Conservation (phyloP, 1,140 invertebrate species). For the Cryptotermes secundus region DNA sequence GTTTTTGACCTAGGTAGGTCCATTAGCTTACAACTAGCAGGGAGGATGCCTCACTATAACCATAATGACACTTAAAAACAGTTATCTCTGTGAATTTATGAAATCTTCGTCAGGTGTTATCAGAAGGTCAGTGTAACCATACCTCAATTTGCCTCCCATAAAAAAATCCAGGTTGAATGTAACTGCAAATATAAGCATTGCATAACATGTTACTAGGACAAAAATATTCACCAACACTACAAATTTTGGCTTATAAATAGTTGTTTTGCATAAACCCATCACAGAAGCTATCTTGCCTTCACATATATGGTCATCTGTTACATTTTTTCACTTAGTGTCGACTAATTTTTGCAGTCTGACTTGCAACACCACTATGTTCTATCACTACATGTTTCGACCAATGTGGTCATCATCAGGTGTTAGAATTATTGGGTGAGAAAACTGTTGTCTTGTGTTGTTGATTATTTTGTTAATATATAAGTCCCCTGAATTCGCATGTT, state of each 20-base stretch:
- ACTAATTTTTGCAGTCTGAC: too few species aligned
- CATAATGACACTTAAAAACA: slow-evolving; percentile 35
- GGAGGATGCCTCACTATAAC: slow-evolving; percentile 27
- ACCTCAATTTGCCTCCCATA: slow-evolving; percentile 10
- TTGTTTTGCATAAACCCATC: slow-evolving; percentile 31
- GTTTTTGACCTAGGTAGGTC: not conserved
- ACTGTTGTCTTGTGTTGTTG: too few species aligned
- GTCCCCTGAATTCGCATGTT: too few species aligned
- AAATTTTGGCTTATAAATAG: slow-evolving; percentile 22
- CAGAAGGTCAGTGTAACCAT: slow-evolving; percentile 15
- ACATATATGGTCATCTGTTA: not conserved
- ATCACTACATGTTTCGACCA: too few species aligned
- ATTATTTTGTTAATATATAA: too few species aligned
- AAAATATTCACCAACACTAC: slow-evolving; percentile 13
- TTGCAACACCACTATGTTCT: too few species aligned
- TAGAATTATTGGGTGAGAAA: too few species aligned
- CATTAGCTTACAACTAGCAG: slow-evolving; percentile 10
- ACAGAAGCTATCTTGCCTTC: slow-evolving; percentile 36
- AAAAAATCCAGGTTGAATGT: not conserved
- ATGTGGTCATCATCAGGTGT: too few species aligned
- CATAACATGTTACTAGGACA: not conserved
- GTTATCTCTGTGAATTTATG: slow-evolving; percentile 15
- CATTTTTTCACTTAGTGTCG: too few species aligned
- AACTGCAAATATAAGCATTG: slow-evolving; percentile 24
- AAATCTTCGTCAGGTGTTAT: slow-evolving; percentile 21